Evolutionary conservation across 2,888 invertebrate species (phyloP).

Genomic region (Brachyptera risi): DNA sequence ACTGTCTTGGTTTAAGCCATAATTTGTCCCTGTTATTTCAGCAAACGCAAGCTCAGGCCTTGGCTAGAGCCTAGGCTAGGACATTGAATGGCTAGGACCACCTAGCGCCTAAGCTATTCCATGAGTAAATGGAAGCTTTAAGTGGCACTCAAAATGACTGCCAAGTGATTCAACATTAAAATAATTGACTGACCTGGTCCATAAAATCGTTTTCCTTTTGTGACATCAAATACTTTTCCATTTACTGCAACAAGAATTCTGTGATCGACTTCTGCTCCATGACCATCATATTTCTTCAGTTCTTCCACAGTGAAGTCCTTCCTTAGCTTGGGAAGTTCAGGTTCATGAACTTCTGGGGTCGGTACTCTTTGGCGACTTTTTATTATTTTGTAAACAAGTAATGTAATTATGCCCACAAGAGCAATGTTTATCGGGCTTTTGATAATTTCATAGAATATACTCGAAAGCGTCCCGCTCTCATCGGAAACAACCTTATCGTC

Average conservation of each 20-base stretch:
- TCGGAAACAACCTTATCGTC: not conserved
- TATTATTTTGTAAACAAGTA: constrained; percentile 71
- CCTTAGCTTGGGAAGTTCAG: constrained; percentile 74
- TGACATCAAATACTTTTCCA: constrained; percentile 93
- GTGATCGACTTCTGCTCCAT: constrained; percentile 65
- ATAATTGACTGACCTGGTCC: constrained; percentile 71
- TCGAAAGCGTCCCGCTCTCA: constrained; percentile 29
- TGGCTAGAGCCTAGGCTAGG: too few species aligned
- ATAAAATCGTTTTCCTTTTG: constrained; percentile 84
- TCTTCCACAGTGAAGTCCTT: constrained; percentile 87
- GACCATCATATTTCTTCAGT: constrained; percentile 81
- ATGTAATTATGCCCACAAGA: constrained; percentile 62
- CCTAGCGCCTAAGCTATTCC: too few species aligned
- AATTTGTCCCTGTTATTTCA: too few species aligned
- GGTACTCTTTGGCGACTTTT: constrained; percentile 44
- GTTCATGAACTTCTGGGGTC: constrained; percentile 47
- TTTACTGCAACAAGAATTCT: constrained; percentile 89
- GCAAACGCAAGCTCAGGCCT: too few species aligned
- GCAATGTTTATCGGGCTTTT: constrained; percentile 67
- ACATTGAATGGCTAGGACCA: too few species aligned
- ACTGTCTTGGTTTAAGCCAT: too few species aligned
- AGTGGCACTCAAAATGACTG: too few species aligned
- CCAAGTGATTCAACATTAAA: not conserved
- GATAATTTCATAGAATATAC: constrained; percentile 57
- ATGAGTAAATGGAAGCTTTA: too few species aligned